Evolutionary conservation across 2,113 vertebrate species (phyloP).

Genomic region (Datnioides undecimradiatus): DNA sequence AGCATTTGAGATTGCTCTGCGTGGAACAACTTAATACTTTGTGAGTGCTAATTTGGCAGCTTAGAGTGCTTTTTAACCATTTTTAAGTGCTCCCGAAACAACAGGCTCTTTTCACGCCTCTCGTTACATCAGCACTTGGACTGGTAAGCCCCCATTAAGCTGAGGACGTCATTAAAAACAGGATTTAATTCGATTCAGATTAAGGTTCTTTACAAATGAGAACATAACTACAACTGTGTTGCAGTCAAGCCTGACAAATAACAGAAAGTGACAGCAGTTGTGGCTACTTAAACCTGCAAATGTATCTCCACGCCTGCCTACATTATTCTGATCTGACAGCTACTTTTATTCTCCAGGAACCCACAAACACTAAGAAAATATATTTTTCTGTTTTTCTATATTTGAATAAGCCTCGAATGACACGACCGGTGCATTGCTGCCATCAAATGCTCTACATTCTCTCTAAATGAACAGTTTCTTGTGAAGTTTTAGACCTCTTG

Average conservation of each 20-base stretch:
- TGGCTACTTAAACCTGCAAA: neutral
- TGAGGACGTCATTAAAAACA: conserved; percentile 57
- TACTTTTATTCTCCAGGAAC: neutral
- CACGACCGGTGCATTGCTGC: neutral
- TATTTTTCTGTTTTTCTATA: too few relatives aligned
- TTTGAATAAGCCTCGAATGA: neutral
- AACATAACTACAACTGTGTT: conserved; percentile 24
- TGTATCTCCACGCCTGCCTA: neutral
- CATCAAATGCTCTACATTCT: neutral
- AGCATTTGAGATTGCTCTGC: conserved; percentile 47
- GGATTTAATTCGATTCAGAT: conserved; percentile 59
- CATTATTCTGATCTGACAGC: neutral
- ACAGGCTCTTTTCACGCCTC: conserved; percentile 68
- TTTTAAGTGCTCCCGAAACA: conserved; percentile 70
- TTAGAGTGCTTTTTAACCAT: conserved; percentile 53
- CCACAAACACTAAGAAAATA: neutral
- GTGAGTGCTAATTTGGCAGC: conserved; percentile 67
- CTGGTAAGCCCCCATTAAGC: conserved; percentile 64
- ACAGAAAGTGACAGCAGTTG: neutral
- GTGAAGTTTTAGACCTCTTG: neutral
- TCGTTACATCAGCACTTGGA: conserved; percentile 68
- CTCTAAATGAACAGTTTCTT: too few relatives aligned
- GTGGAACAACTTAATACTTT: conserved; percentile 64
- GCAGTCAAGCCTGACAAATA: neutral
- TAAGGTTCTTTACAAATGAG: conserved; percentile 36